Evolutionary conservation across 2,113 vertebrate genomes (phyloP).

Genomic region (Boulengeromyrus knoepffleri): DNA sequence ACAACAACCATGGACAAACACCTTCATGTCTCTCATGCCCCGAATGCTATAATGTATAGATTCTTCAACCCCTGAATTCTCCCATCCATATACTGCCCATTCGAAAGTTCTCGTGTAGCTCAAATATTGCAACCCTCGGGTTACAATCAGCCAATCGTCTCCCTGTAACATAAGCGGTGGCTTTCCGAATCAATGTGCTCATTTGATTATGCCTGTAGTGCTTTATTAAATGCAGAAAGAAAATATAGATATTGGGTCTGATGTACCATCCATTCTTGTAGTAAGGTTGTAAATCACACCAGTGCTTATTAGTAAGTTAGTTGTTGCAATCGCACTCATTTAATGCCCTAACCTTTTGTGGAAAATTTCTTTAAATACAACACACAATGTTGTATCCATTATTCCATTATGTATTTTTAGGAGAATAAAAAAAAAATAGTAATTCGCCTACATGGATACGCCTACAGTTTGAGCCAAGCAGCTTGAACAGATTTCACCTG

Average conservation of each 20-base stretch:
- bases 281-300: slow-evolving; percentile 39
- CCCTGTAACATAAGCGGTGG: slow-evolving; percentile 29
- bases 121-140: slow-evolving; percentile 29
- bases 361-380: not conserved
- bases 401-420: not conserved
- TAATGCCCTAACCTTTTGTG: not conserved
- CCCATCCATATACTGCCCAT: not conserved
- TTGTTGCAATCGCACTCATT: slow-evolving; percentile 10
- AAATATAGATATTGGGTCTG: slow-evolving; percentile 29
- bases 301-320: slow-evolving; percentile 26
- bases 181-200: slow-evolving; percentile 39
- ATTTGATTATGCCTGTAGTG: slow-evolving; percentile 41
- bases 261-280: slow-evolving; percentile 29
- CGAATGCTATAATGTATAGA: not conserved
- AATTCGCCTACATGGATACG: not conserved
- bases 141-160: slow-evolving; percentile 40
- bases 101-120: slow-evolving; percentile 19
- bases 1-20: slow-evolving; percentile 21
- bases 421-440: too few relatives aligned
- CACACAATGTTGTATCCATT: not conserved
- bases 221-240: slow-evolving; percentile 12
- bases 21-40: not conserved
- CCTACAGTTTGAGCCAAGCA: not conserved
- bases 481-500: not conserved
- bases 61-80: not conserved